Conservation (phyloP, 1,140 invertebrate species). For the Sitophilus oryzae region DNA sequence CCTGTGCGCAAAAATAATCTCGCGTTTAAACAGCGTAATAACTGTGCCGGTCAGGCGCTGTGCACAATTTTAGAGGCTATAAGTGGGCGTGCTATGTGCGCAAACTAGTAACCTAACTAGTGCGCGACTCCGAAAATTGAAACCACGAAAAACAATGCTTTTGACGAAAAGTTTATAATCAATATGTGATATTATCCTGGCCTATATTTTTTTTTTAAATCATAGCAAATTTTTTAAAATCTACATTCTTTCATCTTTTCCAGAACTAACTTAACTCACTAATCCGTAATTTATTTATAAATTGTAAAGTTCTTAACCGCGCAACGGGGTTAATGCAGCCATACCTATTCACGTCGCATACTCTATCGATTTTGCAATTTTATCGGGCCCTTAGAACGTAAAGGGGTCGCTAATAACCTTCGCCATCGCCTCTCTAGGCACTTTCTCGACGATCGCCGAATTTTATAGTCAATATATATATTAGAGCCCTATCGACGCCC, state of each 20-base stretch:
- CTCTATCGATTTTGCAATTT: constrained; percentile 17
- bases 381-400: neutral
- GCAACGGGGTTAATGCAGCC: constrained; percentile 10
- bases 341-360: constrained; percentile 13
- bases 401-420: constrained; percentile 13
- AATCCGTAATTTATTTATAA: constrained; percentile 14
- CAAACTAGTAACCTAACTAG: too few relatives aligned
- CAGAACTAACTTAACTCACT: neutral
- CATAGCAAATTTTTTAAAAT: neutral
- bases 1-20: too few relatives aligned
- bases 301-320: constrained; percentile 8
- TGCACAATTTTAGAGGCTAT: too few relatives aligned
- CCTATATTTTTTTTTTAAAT: too few relatives aligned
- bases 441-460: constrained; percentile 8
- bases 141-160: too few relatives aligned
- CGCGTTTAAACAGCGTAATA: too few relatives aligned
- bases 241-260: neutral
- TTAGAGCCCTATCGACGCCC: neutral
- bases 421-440: constrained; percentile 2
- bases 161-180: too few relatives aligned
- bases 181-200: too few relatives aligned
- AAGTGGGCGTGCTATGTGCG: too few relatives aligned
- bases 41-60: too few relatives aligned
- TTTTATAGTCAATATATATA: constrained; percentile 15
- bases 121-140: too few relatives aligned